phyloP scores from a whole-genome alignment of 2,797 vertebrate genomes.

The Chelon labrosus region DNA sequence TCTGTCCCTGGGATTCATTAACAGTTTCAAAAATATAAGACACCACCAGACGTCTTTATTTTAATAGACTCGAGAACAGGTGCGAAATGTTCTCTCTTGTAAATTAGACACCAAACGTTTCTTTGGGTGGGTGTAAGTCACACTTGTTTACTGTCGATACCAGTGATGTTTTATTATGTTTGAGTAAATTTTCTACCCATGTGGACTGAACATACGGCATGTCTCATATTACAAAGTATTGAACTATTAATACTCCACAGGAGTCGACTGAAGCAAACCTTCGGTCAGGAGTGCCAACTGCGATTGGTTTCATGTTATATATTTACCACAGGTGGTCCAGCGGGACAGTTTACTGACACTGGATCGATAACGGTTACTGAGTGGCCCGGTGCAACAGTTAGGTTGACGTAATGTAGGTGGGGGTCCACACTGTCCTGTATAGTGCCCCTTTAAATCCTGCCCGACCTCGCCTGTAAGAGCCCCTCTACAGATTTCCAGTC shows the following conservation, averaged over 20 bases:
- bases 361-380: constrained; percentile 16
- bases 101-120: constrained; percentile 25
- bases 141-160: constrained; percentile 43
- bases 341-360: constrained; percentile 1
- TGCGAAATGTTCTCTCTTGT: constrained; percentile 7
- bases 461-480: constrained; percentile 21
- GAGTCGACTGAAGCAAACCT: constrained; percentile 11
- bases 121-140: constrained; percentile 25
- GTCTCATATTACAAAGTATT: constrained; percentile 36
- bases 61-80: background rate
- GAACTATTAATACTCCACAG: constrained; percentile 11
- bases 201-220: constrained; percentile 17
- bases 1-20: constrained; percentile 34
- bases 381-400: too few relatives aligned
- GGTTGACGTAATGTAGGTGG: background rate
- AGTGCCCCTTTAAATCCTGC: constrained; percentile 18
- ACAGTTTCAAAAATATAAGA: background rate
- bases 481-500: background rate
- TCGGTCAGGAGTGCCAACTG: constrained; percentile 30
- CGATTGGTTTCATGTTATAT: constrained; percentile 17
- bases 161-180: constrained; percentile 22
- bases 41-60: background rate
- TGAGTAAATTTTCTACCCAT: constrained; percentile 19
- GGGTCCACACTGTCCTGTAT: constrained; percentile 36
- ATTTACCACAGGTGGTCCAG: constrained; percentile 6